A percentile compares a stretch with the other conserved stretches of the same genome.
These are phyloP conservation scores for Xenopus tropicalis DNA, from an alignment of 2,113 vertebrate genomes.

Conservation along the genomic window DNA sequence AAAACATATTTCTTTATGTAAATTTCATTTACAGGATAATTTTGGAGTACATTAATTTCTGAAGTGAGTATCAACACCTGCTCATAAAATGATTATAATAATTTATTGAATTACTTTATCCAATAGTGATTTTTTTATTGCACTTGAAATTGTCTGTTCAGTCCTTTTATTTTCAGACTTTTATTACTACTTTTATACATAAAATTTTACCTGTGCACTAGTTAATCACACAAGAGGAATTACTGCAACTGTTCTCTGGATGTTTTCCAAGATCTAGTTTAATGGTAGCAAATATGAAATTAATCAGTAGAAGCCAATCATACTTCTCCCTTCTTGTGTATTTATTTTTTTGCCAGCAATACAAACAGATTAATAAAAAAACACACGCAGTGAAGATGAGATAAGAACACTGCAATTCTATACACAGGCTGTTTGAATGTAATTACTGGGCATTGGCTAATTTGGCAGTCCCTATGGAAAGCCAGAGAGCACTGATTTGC, in stretches of 20 bases:
- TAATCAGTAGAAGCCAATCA: not conserved
- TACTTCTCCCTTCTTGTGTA: not conserved
- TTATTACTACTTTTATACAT: not conserved
- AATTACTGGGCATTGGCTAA: no score
- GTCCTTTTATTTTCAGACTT: conserved; percentile 2
- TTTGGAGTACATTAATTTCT: conserved; percentile 5
- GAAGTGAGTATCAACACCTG: conserved; percentile 5
- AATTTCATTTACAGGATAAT: conserved; percentile 4
- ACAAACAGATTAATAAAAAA: not conserved
- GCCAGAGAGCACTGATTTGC: no score
- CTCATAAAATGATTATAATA: conserved; percentile 4
- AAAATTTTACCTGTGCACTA: not conserved
- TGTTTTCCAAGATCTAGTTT: not conserved
- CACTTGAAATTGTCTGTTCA: not conserved
- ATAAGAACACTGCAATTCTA: no score
- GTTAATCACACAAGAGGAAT: not conserved
- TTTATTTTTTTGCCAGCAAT: not conserved
- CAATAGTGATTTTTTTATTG: conserved; percentile 1
- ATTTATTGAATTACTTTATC: not conserved
- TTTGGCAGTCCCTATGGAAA: no score
- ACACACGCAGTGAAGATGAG: no score
- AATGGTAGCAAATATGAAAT: not conserved
- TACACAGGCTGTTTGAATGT: no score
- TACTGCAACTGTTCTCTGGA: not conserved
- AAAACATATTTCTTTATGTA: conserved; percentile 6